Percentiles rank a stretch among this genome's conserved stretches.
phyloP scores from a whole-genome alignment of 2,888 invertebrate species.

The Leucoptera coffeella region DNA sequence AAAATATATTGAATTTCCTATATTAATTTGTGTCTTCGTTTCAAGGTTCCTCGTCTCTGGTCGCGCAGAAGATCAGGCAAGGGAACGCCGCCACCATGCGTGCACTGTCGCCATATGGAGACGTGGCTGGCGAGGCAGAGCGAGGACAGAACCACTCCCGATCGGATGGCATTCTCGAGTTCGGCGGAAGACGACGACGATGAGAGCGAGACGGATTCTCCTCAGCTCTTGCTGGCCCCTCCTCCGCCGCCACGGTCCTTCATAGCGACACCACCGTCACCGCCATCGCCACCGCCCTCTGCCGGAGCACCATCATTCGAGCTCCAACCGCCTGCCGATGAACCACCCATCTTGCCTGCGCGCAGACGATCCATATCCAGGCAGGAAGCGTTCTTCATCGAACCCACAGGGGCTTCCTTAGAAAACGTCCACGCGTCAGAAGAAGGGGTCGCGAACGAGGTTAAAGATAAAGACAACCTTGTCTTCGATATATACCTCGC shows the following conservation, averaged over 20 bases:
- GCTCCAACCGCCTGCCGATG: conserved; percentile 45
- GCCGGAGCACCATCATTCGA: conserved; percentile 53
- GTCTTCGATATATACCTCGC: conserved; percentile 71
- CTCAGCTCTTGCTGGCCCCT: conserved; percentile 58
- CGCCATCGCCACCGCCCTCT: conserved; percentile 46
- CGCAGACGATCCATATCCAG: conserved; percentile 71
- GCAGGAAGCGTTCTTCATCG: conserved; percentile 77
- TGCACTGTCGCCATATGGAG: conserved; percentile 72
- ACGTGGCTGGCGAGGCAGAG: conserved; percentile 58
- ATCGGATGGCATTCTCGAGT: conserved; percentile 24
- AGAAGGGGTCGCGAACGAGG: conserved; percentile 20
- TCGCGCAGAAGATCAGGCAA: conserved; percentile 60
- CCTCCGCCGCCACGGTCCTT: conserved; percentile 44
- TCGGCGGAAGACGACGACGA: conserved; percentile 43
- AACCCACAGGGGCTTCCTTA: conserved; percentile 64
- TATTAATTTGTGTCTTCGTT: not conserved
- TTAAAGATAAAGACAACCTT: conserved; percentile 21
- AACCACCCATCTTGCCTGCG: conserved; percentile 32
- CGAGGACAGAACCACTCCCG: conserved; percentile 33
- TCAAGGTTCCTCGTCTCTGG: conserved; percentile 58
- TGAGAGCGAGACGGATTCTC: conserved; percentile 38
- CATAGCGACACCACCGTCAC: conserved; percentile 12
- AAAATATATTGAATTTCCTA: not conserved
- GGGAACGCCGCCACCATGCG: conserved; percentile 63
- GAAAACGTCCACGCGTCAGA: conserved; percentile 62